Evolutionary conservation across 2,888 invertebrate genomes (phyloP).

Genomic region (Perdita meconis): DNA sequence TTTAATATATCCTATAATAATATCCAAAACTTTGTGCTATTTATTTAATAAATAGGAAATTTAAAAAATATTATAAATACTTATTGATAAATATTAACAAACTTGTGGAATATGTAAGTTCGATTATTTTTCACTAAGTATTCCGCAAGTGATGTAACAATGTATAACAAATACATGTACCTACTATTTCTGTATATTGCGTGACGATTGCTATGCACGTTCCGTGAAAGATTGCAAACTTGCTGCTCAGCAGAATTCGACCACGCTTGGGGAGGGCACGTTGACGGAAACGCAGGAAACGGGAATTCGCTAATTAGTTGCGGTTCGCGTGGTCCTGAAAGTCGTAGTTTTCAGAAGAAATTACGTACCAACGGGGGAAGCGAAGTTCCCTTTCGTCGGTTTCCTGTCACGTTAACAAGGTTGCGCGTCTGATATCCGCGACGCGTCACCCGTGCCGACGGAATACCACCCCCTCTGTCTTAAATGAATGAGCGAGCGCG

Average conservation of each 20-base stretch:
- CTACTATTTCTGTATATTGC: not conserved
- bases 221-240: not conserved
- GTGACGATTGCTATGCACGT: not conserved
- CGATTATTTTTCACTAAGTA: too few species aligned
- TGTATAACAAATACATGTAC: too few species aligned
- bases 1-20: too few species aligned
- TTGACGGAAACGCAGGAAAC: not conserved
- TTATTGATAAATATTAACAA: too few species aligned
- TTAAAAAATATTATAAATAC: too few species aligned
- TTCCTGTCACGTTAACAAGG: constrained; percentile 23
- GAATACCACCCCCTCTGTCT: constrained; percentile 10
- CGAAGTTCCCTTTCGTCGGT: constrained; percentile 3
- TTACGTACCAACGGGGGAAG: not conserved
- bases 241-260: not conserved
- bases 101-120: too few species aligned
- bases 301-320: constrained; percentile 21
- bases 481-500: constrained; percentile 21
- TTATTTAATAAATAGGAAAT: too few species aligned
- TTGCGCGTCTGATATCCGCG: constrained; percentile 1
- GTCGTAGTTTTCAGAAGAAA: constrained; percentile 7
- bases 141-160: too few species aligned
- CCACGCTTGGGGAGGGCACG: not conserved
- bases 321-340: not conserved
- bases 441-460: not conserved
- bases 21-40: too few species aligned